These are phyloP conservation scores for Antennarius striatus DNA, from an alignment of 2,113 vertebrate genomes.

Conservation along the genomic window DNA sequence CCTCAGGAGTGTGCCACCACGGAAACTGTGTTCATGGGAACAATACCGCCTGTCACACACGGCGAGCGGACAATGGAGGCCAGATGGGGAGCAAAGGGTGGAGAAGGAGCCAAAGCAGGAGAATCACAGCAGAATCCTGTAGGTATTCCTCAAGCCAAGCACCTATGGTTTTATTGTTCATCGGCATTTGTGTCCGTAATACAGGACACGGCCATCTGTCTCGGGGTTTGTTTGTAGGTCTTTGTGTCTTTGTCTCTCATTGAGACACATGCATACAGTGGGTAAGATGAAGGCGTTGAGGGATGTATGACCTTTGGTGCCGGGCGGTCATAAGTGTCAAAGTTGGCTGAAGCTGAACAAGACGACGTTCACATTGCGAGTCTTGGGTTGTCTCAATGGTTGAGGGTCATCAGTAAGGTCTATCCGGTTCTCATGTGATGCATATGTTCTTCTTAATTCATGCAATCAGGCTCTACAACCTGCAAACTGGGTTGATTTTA, in stretches of 20 bases:
- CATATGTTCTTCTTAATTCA: no score
- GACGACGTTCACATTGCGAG: no score
- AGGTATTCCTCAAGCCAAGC: slow-evolving; percentile 47
- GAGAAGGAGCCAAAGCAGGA: slow-evolving; percentile 51
- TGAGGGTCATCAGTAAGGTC: no score
- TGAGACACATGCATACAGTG: slow-evolving; percentile 10
- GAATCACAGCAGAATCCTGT: slow-evolving; percentile 53
- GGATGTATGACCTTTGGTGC: no score
- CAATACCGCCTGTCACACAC: slow-evolving; percentile 69
- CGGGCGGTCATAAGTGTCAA: no score
- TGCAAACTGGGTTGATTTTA: no score
- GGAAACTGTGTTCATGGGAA: slow-evolving; percentile 70
- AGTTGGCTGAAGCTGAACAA: no score
- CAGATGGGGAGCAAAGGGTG: slow-evolving; percentile 71
- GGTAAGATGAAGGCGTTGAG: neutral
- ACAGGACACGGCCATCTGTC: slow-evolving; percentile 47
- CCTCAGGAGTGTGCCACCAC: slow-evolving; percentile 67
- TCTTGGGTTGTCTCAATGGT: no score
- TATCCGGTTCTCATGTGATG: no score
- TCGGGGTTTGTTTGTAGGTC: neutral
- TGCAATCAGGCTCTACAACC: no score
- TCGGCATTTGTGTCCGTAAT: slow-evolving; percentile 29
- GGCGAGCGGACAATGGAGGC: slow-evolving; percentile 59
- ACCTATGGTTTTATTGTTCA: slow-evolving; percentile 52
- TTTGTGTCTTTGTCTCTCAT: slow-evolving; percentile 22